These are phyloP conservation scores for Troides helena DNA, from an alignment of 2,888 invertebrate genomes.

Conservation along the genomic window DNA sequence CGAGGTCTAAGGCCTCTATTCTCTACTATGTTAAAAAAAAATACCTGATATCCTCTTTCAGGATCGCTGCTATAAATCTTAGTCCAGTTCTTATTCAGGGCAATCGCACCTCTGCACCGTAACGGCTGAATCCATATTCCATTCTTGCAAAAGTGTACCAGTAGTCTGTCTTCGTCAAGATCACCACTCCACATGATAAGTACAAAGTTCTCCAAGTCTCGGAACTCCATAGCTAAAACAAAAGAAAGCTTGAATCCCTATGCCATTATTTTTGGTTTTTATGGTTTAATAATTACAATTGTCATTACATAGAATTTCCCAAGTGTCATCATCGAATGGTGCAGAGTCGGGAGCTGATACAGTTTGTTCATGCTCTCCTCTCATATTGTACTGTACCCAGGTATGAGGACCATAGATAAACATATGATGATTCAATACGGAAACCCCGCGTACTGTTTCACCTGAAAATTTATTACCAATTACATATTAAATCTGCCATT, in stretches of 20 bases:
- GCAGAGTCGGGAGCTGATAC: constrained; percentile 79
- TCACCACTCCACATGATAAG: constrained; percentile 91
- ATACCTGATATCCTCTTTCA: constrained; percentile 78
- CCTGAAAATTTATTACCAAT: constrained; percentile 40
- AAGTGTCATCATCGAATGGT: constrained; percentile 80
- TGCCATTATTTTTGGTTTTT: no score
- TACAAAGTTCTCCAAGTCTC: constrained; percentile 83
- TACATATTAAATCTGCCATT: no score
- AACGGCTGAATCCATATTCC: constrained; percentile 78
- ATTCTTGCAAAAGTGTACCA: constrained; percentile 82
- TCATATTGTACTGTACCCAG: constrained; percentile 89
- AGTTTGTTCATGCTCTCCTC: constrained; percentile 85
- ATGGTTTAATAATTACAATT: background rate
- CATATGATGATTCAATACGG: constrained; percentile 77
- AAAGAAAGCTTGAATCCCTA: background rate
- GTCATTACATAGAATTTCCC: constrained; percentile 85
- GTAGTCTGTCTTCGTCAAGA: constrained; percentile 86
- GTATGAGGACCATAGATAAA: constrained; percentile 88
- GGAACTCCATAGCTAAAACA: constrained; percentile 84
- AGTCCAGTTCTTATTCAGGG: constrained; percentile 83
- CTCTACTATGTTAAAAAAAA: background rate
- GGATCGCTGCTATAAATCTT: constrained; percentile 86
- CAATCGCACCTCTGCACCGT: constrained; percentile 84
- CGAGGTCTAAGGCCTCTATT: no score
- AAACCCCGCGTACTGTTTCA: constrained; percentile 72